Evolutionary conservation across 2,113 vertebrate species (phyloP), one percentile per base, ranked within the genome.

Genomic region (Lamprotornis superbus): DNA sequence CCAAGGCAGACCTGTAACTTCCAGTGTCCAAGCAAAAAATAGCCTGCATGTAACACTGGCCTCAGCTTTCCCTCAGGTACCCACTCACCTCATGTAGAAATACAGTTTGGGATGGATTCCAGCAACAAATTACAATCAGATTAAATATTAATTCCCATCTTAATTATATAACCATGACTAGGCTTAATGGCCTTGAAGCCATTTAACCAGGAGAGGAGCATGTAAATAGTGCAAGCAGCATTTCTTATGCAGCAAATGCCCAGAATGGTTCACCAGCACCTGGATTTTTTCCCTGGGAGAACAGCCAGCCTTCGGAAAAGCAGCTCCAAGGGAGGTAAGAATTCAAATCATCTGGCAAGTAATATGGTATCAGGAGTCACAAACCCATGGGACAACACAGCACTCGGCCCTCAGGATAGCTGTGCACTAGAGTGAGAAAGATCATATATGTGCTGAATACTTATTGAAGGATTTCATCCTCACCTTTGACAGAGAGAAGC

Each of bases 71-170:
- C 79, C 69, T 31, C 75, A 91, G 70, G 77, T 92, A 68, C n/a
- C 4, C 22, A 13, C 74, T 85, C 90, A 96, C 88, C 83, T 89
- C 69, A 50, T 0, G 1, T 37, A 90, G 79, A 95, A 49, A 82
- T 28, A 86, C 3, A 57, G 57, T 73, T 95, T 80, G 90, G 97
- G 95, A 94, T 59, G 40, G 68, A 83, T 85, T 96, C 97, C 97
- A 97, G 82, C 71, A 71, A 81, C 82, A 96, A 97, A 95, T 97
- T 94, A 96, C 93, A 80, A 91, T 80, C 88, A 94, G 89, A 97
- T 97, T 97, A 97, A 97, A 97, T 95, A 94, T 97, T 96, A 94
- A 96, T 96, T 91, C 90, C 81, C 57, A 92, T 93, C 82, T 97
- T 96, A 96, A 97, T 97, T 97, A 96, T 94, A 95, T 90, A 92